Base-by-base conservation (phyloP, 2,888 invertebrate genomes). In the Aphelenchoides bicaudatus region DNA sequence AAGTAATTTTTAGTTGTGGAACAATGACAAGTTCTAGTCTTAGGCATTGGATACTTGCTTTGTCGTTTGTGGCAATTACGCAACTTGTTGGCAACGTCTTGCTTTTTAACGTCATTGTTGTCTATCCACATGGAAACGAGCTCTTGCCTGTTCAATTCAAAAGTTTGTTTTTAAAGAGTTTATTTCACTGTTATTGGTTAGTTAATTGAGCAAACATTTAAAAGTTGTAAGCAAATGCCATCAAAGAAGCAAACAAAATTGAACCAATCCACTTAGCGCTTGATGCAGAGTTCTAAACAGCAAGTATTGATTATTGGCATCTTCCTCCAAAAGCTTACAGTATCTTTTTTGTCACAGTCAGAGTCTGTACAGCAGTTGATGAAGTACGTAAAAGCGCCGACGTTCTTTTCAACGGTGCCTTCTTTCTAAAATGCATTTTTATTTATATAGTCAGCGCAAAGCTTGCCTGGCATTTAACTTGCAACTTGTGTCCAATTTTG, bases 311-410 rank as follows among this genome's bases (percentile, higher is more conserved):
- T n/a, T n/a, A n/a, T n/a, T n/a, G n/a, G n/a, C n/a, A n/a, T n/a
- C n/a, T 37, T 48, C 37, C 6, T 5, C 34, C 6, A 6, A 16
- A 48, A 10, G 39, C 52, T 37, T 19, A 51, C 52, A 4, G 37
- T 16, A n/a, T n/a, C n/a, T n/a, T n/a, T n/a, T n/a, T n/a, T n/a
- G 21, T 58, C 59, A 46, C 58, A 58, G 28, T 25, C 28, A 19
- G 39, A 21, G n/a, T 30, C 57, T 19, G 59, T 58, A 31, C 58
- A 58, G 58, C 58, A 58, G 30, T 58, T 58, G 58, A 56, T 59
- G 56, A 34, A 58, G 58, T 58, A 58, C 19, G 59, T 28, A 27
- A 58, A 25, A n/a, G 58, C 56, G n/a, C 58, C 58, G 31, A 58
- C 47, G 10, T 58, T 58, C 16, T 58, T 23, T 23, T 29, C n/a